Conservation (phyloP, 1,140 invertebrate genomes). For the Zaprionus ornatus region DNA sequence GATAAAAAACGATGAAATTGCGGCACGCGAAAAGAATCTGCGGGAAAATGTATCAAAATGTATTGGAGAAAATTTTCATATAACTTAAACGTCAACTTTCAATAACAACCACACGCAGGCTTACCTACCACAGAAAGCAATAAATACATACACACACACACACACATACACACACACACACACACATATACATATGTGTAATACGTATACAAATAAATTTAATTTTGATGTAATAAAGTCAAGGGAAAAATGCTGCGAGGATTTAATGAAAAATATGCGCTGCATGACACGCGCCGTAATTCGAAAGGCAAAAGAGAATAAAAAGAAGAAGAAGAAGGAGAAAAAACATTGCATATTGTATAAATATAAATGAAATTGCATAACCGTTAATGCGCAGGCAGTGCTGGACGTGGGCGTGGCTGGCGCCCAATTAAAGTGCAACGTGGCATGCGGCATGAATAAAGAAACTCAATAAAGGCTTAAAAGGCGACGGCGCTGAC, state of each 20-base stretch:
- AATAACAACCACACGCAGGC: conserved; percentile 23
- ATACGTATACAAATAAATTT: conserved; percentile 44
- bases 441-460: background rate
- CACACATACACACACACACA: conserved; percentile 6
- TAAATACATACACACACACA: conserved; percentile 14
- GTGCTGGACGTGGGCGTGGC: conserved; percentile 15
- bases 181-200: conserved; percentile 1
- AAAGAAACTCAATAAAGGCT: background rate
- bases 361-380: conserved; percentile 26
- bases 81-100: conserved; percentile 66
- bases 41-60: conserved; percentile 46
- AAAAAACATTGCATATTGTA: conserved; percentile 21
- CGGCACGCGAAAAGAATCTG: conserved; percentile 56
- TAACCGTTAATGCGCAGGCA: conserved; percentile 15
- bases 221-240: conserved; percentile 69
- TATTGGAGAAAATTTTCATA: conserved; percentile 59
- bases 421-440: conserved; percentile 28
- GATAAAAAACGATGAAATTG: conserved; percentile 57
- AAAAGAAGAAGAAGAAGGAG: background rate
- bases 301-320: conserved; percentile 4
- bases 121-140: conserved; percentile 12
- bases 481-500: background rate
- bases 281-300: conserved; percentile 5
- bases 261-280: conserved; percentile 61
- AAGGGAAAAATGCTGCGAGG: conserved; percentile 44